A percentile compares a stretch with the other conserved stretches of the same genome.
Evolutionary conservation across 2,888 invertebrate genomes (phyloP).

Genomic region (Synanthedon myopaeformis): DNA sequence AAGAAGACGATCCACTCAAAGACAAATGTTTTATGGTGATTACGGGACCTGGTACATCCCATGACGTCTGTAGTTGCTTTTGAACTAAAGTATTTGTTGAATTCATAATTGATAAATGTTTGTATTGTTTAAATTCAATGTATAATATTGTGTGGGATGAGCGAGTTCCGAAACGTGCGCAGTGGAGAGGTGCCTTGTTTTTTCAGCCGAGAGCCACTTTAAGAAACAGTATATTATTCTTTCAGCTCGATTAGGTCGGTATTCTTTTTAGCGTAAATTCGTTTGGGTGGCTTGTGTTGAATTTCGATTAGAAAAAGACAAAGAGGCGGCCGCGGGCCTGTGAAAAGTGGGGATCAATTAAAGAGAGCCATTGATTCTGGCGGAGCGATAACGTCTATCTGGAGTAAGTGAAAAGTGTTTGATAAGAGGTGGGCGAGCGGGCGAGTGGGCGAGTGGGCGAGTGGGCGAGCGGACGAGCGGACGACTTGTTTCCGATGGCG

Average conservation of each 20-base stretch:
- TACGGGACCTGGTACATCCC: no score
- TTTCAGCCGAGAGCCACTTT: background rate
- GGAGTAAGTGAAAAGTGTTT: slow-evolving; percentile 26
- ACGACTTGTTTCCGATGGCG: slow-evolving; percentile 8
- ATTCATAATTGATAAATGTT: no score
- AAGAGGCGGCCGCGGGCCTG: slow-evolving; percentile 45
- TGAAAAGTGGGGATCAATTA: slow-evolving; percentile 60
- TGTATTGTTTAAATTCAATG: no score
- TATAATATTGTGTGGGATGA: no score
- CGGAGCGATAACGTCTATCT: slow-evolving; percentile 43
- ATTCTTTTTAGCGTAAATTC: slow-evolving; percentile 48
- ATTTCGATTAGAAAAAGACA: slow-evolving; percentile 61
- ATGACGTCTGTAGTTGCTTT: no score
- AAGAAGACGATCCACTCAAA: no score
- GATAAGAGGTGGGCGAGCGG: slow-evolving; percentile 36
- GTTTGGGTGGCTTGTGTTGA: slow-evolving; percentile 38
- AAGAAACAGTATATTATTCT: background rate
- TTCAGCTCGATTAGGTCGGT: slow-evolving; percentile 11
- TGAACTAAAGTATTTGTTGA: no score
- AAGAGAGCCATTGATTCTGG: slow-evolving; percentile 57
- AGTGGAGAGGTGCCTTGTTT: slow-evolving; percentile 18
- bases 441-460: slow-evolving; percentile 4
- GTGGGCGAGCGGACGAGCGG: slow-evolving; percentile 10
- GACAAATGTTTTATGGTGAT: no score
- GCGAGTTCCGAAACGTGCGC: background rate